These are phyloP conservation scores for Drosophila tani DNA, from an alignment of 1,140 invertebrate genomes.

Conservation along the genomic window DNA sequence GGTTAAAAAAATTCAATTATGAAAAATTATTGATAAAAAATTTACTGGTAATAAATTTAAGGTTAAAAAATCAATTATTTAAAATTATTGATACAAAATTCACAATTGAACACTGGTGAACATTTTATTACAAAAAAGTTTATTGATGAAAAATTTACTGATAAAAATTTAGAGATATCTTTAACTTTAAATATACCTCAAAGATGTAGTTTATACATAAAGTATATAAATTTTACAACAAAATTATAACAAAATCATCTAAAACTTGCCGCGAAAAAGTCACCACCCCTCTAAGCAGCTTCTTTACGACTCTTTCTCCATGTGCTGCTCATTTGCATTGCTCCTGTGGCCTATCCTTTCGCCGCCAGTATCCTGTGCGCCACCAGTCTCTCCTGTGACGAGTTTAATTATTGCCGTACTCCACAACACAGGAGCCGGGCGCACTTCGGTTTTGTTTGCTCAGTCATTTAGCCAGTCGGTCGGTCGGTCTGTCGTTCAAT, in stretches of 20 bases:
- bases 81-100: no score
- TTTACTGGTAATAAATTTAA: no score
- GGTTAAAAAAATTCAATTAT: no score
- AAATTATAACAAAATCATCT: background rate
- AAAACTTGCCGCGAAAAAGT: background rate
- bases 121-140: no score
- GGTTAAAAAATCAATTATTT: no score
- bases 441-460: slow-evolving; percentile 62
- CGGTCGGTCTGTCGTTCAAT: slow-evolving; percentile 48
- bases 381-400: slow-evolving; percentile 25
- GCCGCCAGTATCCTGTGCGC: background rate
- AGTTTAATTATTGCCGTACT: slow-evolving; percentile 71
- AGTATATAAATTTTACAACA: background rate
- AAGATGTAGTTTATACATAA: background rate
- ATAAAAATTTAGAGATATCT: background rate
- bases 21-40: no score
- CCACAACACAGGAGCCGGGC: slow-evolving; percentile 12
- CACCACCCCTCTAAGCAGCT: background rate
- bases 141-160: no score
- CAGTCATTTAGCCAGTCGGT: slow-evolving; percentile 65
- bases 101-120: no score
- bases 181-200: background rate
- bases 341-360: slow-evolving; percentile 25
- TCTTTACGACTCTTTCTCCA: background rate
- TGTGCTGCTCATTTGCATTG: background rate